Percentiles rank a stretch among this genome's conserved stretches.
Evolutionary conservation across 2,797 vertebrate species (phyloP).

Genomic region (Podarcis siculus): DNA sequence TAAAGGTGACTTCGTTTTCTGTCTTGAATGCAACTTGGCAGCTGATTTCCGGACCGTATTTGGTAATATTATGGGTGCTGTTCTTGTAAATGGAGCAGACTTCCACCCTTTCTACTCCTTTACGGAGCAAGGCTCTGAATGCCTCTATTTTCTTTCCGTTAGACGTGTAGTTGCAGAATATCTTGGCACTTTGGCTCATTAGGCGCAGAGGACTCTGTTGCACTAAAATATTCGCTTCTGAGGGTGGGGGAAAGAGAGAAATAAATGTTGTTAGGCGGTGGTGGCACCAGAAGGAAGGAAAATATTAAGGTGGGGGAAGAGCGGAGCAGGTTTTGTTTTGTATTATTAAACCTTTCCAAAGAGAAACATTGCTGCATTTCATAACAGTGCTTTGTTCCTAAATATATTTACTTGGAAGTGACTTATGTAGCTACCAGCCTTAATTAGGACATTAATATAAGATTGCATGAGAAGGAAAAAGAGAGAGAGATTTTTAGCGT

Average conservation of each 20-base stretch:
- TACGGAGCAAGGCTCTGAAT: constrained; percentile 74
- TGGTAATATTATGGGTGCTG: constrained; percentile 39
- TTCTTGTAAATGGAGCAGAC: constrained; percentile 75
- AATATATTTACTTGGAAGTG: background rate
- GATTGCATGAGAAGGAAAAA: background rate
- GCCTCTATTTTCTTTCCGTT: constrained; percentile 69
- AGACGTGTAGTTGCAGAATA: constrained; percentile 75
- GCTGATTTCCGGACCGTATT: constrained; percentile 58
- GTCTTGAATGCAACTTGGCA: constrained; percentile 60
- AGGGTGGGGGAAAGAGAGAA: constrained; percentile 18
- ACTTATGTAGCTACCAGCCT: background rate
- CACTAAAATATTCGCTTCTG: constrained; percentile 79
- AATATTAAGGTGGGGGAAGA: background rate
- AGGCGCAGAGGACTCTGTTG: constrained; percentile 69
- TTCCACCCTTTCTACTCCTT: constrained; percentile 73
- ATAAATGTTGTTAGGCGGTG: constrained; percentile 51
- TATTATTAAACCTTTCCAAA: background rate
- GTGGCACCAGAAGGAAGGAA: too few relatives aligned
- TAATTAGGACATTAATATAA: background rate
- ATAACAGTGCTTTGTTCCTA: too few relatives aligned
- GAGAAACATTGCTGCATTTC: background rate
- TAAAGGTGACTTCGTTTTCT: constrained; percentile 74
- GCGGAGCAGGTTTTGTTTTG: background rate
- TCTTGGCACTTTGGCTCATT: constrained; percentile 61
- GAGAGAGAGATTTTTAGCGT: background rate